Evolutionary conservation across 2,113 vertebrate species (phyloP).

Genomic region (Apus apus): DNA sequence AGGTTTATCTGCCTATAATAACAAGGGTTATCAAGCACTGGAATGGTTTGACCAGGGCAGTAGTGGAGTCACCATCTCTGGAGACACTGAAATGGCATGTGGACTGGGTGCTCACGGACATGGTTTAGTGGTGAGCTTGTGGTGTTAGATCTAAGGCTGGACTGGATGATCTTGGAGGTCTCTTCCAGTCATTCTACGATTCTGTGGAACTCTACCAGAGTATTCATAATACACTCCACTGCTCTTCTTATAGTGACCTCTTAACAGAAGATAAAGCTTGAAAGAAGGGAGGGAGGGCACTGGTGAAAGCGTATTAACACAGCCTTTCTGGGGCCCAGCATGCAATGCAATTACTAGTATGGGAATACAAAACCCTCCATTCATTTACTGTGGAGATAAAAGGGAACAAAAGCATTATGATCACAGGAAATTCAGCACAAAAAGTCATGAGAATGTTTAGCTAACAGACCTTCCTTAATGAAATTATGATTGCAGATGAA

Average conservation of each 20-base stretch:
- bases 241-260: not conserved
- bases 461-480: not conserved
- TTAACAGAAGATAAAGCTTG: not conserved
- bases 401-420: not conserved
- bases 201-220: not conserved
- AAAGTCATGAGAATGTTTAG: not conserved
- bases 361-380: not conserved
- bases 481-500: conserved; percentile 19
- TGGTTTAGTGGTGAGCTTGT: no score
- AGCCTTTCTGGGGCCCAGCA: not conserved
- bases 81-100: no score
- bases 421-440: not conserved
- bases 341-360: not conserved
- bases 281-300: not conserved
- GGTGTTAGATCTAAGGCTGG: no score
- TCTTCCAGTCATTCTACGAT: no score
- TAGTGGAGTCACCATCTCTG: no score
- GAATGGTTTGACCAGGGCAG: no score
- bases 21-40: not conserved
- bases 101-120: no score
- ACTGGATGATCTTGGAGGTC: no score
- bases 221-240: not conserved
- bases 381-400: not conserved
- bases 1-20: not conserved
- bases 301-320: not conserved